Percentiles rank a stretch among this genome's conserved stretches.
These are phyloP conservation scores for Perizoma flavofasciatum DNA, from an alignment of 2,888 invertebrate species.

Conservation along the genomic window DNA sequence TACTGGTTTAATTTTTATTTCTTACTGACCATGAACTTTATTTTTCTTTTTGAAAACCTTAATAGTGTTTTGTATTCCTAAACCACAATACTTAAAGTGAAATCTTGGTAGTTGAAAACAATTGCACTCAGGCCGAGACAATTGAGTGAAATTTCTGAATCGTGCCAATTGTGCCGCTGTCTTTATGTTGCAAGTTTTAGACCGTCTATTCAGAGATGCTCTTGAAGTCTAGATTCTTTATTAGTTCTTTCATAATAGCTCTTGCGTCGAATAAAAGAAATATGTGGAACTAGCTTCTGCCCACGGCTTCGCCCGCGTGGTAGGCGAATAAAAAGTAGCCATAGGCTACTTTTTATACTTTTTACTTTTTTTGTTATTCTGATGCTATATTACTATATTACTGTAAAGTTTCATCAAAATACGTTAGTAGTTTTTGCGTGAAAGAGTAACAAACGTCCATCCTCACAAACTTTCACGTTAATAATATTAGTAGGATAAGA, in stretches of 20 bases:
- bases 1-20: background rate
- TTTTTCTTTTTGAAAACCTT: background rate
- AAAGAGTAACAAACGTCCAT: too few relatives aligned
- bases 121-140: constrained; percentile 31
- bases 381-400: too few relatives aligned
- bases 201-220: constrained; percentile 27
- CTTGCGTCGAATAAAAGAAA: too few relatives aligned
- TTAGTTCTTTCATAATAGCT: background rate
- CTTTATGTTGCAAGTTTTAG: constrained; percentile 30
- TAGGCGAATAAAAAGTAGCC: too few relatives aligned
- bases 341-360: too few relatives aligned
- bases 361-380: too few relatives aligned
- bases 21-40: background rate
- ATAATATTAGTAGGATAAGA: too few relatives aligned
- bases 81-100: constrained; percentile 25
- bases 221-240: constrained; percentile 6
- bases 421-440: too few relatives aligned
- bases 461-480: too few relatives aligned
- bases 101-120: constrained; percentile 30
- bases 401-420: too few relatives aligned
- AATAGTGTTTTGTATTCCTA: constrained; percentile 6
- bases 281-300: too few relatives aligned
- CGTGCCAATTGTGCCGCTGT: constrained; percentile 36
- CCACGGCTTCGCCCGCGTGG: too few relatives aligned
- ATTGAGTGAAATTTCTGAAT: constrained; percentile 36